Evolutionary conservation across 1,140 invertebrate genomes (phyloP).

Genomic region (Drosophila gunungcola): DNA sequence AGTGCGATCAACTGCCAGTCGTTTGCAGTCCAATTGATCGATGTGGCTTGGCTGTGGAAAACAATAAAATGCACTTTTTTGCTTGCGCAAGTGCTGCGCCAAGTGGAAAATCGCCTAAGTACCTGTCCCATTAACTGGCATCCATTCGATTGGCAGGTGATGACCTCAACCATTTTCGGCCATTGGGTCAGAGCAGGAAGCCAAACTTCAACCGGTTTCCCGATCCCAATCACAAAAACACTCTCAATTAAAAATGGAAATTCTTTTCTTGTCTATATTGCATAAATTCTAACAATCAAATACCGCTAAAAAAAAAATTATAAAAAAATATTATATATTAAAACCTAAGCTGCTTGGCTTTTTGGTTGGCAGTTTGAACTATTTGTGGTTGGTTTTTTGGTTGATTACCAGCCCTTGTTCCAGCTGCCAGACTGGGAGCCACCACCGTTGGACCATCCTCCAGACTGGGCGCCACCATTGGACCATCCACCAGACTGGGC

Average conservation of each 20-base stretch:
- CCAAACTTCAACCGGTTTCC: conserved; percentile 23
- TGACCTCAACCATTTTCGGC: conserved; percentile 16
- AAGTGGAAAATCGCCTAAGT: conserved; percentile 3
- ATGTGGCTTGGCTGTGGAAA: conserved; percentile 14
- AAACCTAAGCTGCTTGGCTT: conserved; percentile 34
- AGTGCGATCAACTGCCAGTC: conserved; percentile 18
- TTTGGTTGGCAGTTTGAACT: conserved; percentile 63
- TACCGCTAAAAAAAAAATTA: conserved; percentile 32
- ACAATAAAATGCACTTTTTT: conserved; percentile 31
- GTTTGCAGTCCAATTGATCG: conserved; percentile 10
- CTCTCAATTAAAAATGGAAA: conserved; percentile 50
- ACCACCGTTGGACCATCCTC: conserved; percentile 41
- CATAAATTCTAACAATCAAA: conserved; percentile 62
- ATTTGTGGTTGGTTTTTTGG: neutral
- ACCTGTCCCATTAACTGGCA: conserved; percentile 22
- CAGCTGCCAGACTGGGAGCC: conserved; percentile 42
- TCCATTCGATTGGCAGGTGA: conserved; percentile 13
- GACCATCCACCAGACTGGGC: conserved; percentile 25
- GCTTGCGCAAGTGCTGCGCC: conserved; percentile 23
- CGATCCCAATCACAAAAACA: conserved; percentile 1
- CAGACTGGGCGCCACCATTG: conserved; percentile 45
- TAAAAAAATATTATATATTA: conserved; percentile 20
- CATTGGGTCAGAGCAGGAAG: conserved; percentile 55
- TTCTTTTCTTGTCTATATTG: conserved; percentile 48
- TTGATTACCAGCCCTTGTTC: conserved; percentile 71